phyloP scores from a whole-genome alignment of 2,888 invertebrate species.

The Oligia fasciuncula region DNA sequence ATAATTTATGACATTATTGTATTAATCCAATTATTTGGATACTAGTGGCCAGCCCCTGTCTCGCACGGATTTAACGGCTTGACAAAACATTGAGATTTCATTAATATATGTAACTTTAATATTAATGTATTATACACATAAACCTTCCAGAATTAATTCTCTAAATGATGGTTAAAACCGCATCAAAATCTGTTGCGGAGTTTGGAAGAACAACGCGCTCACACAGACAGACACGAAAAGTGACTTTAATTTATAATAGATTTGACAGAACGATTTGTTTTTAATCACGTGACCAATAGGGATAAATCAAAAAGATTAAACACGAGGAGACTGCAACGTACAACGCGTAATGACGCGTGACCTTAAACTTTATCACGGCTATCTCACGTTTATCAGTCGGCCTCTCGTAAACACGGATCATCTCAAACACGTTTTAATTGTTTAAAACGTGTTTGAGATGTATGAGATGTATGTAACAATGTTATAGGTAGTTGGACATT shows the following conservation, averaged over 20 bases:
- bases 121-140: not conserved
- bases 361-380: constrained; percentile 64
- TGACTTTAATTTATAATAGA: not conserved
- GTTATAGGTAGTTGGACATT: constrained; percentile 15
- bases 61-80: not conserved
- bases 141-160: too few relatives aligned
- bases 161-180: not conserved
- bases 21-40: too few relatives aligned
- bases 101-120: not conserved
- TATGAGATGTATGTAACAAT: too few relatives aligned
- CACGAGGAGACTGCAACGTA: constrained; percentile 20
- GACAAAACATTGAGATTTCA: not conserved
- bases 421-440: constrained; percentile 50
- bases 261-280: not conserved
- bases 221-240: not conserved
- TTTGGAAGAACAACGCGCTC: not conserved
- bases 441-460: too few relatives aligned
- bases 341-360: constrained; percentile 62
- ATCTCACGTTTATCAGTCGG: constrained; percentile 53
- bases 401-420: constrained; percentile 58
- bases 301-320: constrained; percentile 27
- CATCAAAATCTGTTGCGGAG: not conserved
- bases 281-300: constrained; percentile 8
- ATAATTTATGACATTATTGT: too few relatives aligned
- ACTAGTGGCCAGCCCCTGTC: not conserved